A percentile compares a stretch with the other conserved stretches of the same genome.
These are phyloP conservation scores for Hanleya hanleyi DNA, from an alignment of 2,888 invertebrate species.

Conservation along the genomic window DNA sequence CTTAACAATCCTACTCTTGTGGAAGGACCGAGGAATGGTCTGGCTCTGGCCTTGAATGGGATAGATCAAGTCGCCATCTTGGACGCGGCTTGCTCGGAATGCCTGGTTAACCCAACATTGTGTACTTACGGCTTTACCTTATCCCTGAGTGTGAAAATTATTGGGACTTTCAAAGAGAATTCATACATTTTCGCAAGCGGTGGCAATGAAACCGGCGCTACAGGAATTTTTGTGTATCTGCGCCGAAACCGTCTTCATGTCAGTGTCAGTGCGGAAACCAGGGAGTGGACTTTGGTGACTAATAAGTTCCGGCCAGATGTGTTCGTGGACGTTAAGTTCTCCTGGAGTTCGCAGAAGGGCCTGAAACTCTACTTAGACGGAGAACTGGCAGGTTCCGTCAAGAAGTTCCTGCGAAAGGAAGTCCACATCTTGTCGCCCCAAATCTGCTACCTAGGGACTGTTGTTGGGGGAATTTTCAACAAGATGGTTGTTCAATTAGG, in stretches of 20 bases:
- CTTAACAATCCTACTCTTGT: constrained; percentile 45
- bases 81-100: constrained; percentile 38
- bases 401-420: neutral
- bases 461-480: no score
- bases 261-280: constrained; percentile 41
- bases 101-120: constrained; percentile 36
- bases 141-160: constrained; percentile 39
- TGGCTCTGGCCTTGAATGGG: constrained; percentile 50
- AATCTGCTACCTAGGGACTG: no score
- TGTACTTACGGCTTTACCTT: constrained; percentile 47
- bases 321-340: constrained; percentile 41
- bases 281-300: constrained; percentile 44
- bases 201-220: constrained; percentile 32
- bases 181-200: constrained; percentile 46
- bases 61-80: constrained; percentile 49
- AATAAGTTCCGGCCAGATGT: constrained; percentile 18
- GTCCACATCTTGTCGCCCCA: no score
- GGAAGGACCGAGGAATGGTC: constrained; percentile 50
- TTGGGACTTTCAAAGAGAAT: constrained; percentile 24
- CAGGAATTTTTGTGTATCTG: constrained; percentile 49
- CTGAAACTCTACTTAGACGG: constrained; percentile 37
- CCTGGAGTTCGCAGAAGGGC: constrained; percentile 47
- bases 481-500: no score
- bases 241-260: constrained; percentile 37
- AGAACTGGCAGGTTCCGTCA: constrained; percentile 5